phyloP scores from a whole-genome alignment of 2,888 invertebrate species.

The Andrena flavipes region DNA sequence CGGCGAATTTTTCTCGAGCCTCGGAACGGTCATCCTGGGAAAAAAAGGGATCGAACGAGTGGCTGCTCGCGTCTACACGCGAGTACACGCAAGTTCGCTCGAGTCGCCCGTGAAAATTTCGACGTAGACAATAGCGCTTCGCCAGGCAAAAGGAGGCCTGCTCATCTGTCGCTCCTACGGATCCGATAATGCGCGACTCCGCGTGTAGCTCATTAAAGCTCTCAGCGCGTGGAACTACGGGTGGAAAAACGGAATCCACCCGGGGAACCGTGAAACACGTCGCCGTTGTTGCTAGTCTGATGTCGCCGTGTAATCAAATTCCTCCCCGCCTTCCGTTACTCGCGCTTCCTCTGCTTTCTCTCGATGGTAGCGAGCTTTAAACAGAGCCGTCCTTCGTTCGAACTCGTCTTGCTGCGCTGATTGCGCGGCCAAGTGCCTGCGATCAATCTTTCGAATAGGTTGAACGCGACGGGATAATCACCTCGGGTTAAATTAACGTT shows the following conservation, averaged over 20 bases:
- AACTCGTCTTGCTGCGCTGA: not conserved
- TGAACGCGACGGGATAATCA: slow-evolving; percentile 12
- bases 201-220: slow-evolving; percentile 54
- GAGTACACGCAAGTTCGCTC: not conserved
- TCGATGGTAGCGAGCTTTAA: slow-evolving; percentile 14
- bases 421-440: not conserved
- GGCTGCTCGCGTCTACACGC: not conserved
- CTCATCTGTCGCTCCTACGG: not conserved
- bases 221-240: slow-evolving; percentile 2
- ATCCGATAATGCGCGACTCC: slow-evolving; percentile 49
- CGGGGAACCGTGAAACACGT: slow-evolving; percentile 49
- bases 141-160: slow-evolving; percentile 13
- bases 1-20: not conserved
- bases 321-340: not conserved
- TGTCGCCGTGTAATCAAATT: slow-evolving; percentile 45
- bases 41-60: not conserved
- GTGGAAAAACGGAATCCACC: slow-evolving; percentile 24
- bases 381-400: slow-evolving; percentile 10
- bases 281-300: slow-evolving; percentile 22
- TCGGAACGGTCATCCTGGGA: not conserved
- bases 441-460: slow-evolving; percentile 19
- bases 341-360: not conserved
- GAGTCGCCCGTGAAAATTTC: slow-evolving; percentile 45
- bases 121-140: slow-evolving; percentile 34
- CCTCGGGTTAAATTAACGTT: slow-evolving; percentile 16